phyloP scores from a whole-genome alignment of 2,113 vertebrate genomes.

The Tetrax tetrax region DNA sequence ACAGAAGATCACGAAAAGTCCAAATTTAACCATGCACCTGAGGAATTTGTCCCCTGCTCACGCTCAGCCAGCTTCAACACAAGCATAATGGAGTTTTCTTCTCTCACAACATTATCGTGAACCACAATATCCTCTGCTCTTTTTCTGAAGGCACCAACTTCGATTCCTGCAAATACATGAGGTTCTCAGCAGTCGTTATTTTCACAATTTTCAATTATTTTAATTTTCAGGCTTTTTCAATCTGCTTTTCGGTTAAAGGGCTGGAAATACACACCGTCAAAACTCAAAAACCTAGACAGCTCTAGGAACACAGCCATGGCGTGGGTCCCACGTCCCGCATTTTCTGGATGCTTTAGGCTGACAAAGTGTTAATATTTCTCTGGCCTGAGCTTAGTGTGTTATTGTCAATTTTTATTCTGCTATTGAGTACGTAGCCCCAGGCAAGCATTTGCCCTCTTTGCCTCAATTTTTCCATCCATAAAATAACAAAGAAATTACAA shows the following conservation, averaged over 20 bases:
- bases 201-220: neutral
- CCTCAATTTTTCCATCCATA: neutral
- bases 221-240: neutral
- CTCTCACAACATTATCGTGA: neutral
- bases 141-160: neutral
- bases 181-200: neutral
- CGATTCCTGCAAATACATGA: accelerated
- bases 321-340: accelerated
- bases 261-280: accelerated
- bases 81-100: neutral
- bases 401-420: neutral
- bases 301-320: neutral
- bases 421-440: neutral
- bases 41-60: neutral
- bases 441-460: neutral
- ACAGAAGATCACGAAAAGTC: neutral
- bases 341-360: neutral
- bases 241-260: neutral
- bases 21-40: no score
- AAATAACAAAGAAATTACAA: neutral
- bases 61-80: neutral
- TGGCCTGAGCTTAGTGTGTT: neutral
- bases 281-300: no score
- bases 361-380: neutral
- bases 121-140: neutral